Evolutionary conservation across 1,140 invertebrate genomes (phyloP), one percentile per base, ranked within the genome.

Genomic region (Lasioglossum baleicum): DNA sequence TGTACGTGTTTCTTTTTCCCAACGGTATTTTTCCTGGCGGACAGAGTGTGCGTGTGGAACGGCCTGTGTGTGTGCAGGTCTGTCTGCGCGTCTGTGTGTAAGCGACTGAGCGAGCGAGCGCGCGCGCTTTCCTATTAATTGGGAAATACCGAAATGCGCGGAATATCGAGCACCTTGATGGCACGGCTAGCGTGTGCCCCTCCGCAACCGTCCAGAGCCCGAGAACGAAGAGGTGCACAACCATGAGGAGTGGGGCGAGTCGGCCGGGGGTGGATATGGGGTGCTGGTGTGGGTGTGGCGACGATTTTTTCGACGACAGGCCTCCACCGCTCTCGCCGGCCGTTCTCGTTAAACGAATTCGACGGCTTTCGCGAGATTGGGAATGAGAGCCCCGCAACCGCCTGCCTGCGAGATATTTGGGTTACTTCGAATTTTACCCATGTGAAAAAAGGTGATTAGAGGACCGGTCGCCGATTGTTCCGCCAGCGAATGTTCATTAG

Each of bases 271-370:
- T 53, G 51, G 51, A 58, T 70, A 35, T 35, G 35, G 76, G 70
- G 60, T 73, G 82, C 61, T 66, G 68, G 76, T 80, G 71, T 86
- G 85, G 85, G 85, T 86, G 85, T 86, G 85, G 85, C 85, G 84
- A 86, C 85, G 84, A 86, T 86, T 86, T 86, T 86, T 86, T 86
- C 85, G 81, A 86, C 85, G 85, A 86, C 85, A 86, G 84, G 85
- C 81, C 84, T 86, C 76, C 82, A 66, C 81, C 83, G 69, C 73
- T 84, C 51, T 53, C 13, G 35, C 35, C 85, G 81, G 72, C 72
- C 85, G 85, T 86, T 80, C 83, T 86, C 85, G 85, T 86, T 86
- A 86, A 86, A 86, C 85, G 85, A 86, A 85, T 86, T 86, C 85
- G 85, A 86, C 81, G 85, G 81, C 81, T 86, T 86, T 86, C 84